Evolutionary conservation across 2,797 vertebrate species (phyloP).

Genomic region (Xenentodon cancila): DNA sequence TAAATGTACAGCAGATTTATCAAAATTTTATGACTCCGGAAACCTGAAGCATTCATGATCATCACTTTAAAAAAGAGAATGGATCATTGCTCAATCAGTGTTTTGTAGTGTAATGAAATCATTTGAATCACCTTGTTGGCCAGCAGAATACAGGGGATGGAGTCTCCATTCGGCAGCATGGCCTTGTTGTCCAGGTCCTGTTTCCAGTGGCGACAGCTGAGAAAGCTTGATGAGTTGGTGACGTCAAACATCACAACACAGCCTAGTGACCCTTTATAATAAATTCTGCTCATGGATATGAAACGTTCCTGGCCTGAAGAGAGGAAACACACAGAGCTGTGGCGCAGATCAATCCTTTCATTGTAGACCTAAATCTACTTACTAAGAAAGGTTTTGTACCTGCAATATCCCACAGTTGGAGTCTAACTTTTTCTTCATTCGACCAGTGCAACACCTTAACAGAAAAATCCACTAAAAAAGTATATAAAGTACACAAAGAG

Average conservation of each 20-base stretch:
- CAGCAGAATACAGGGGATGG: conserved; percentile 87
- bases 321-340: not conserved
- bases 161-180: conserved; percentile 74
- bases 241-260: conserved; percentile 90
- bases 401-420: conserved; percentile 66
- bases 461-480: conserved; percentile 54
- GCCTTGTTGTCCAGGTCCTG: conserved; percentile 88
- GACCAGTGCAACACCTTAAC: conserved; percentile 61
- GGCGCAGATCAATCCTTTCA: not conserved
- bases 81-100: too few relatives aligned
- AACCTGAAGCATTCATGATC: too few relatives aligned
- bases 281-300: conserved; percentile 90
- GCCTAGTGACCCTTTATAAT: conserved; percentile 86
- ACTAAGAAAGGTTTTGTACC: conserved; percentile 26
- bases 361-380: not conserved
- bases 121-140: conserved; percentile 85
- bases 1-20: too few relatives aligned
- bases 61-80: too few relatives aligned
- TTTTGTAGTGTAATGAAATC: conserved; percentile 8
- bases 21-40: too few relatives aligned
- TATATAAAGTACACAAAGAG: not conserved
- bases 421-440: conserved; percentile 52
- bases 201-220: conserved; percentile 87
- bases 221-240: conserved; percentile 82
- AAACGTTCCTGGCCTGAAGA: conserved; percentile 87